Conservation (phyloP, 2,113 vertebrate species). For the Andinoacara biseriatus region DNA sequence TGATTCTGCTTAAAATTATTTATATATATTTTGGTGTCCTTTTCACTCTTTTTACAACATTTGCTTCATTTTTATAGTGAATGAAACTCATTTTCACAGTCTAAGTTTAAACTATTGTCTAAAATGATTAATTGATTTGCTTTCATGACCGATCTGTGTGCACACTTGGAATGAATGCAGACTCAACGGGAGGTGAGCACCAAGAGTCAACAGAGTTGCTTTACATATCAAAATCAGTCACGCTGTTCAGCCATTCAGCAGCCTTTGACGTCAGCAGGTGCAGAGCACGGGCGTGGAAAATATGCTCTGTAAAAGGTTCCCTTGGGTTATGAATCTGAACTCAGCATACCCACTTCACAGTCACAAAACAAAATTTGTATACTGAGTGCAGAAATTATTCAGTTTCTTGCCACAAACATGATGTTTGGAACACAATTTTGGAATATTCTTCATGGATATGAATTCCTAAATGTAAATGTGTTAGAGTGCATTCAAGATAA, state of each 20-base stretch:
- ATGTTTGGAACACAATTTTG: neutral
- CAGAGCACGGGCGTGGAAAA: neutral
- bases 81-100: neutral
- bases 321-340: neutral
- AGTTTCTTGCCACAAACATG: neutral
- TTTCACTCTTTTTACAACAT: neutral
- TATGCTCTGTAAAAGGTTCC: neutral
- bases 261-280: neutral
- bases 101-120: neutral
- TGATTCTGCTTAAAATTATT: neutral
- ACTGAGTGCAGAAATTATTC: neutral
- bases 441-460: neutral
- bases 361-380: neutral
- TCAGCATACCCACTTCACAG: fast-evolving
- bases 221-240: neutral
- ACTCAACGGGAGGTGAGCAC: neutral
- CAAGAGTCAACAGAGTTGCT: neutral
- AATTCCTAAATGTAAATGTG: neutral
- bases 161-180: neutral
- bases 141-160: neutral
- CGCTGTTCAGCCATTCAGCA: neutral
- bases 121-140: neutral
- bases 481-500: neutral
- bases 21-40: neutral
- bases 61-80: neutral